Evolutionary conservation across 2,797 vertebrate species (phyloP).

Genomic region (Gadopsis bispinosus): DNA sequence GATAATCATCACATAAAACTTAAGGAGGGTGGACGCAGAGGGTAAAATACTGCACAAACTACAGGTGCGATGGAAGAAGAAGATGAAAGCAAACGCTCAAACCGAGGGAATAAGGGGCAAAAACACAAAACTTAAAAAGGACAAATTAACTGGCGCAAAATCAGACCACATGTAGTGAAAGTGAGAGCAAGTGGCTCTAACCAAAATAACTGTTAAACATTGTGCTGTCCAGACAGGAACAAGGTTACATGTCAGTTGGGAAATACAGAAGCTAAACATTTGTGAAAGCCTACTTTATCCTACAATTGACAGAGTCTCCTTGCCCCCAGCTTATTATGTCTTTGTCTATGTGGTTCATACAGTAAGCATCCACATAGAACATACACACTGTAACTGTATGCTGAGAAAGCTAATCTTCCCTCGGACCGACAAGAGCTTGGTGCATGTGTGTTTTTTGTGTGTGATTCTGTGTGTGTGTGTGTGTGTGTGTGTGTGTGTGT

Average conservation of each 20-base stretch:
- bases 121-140: not conserved
- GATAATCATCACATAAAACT: not conserved
- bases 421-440: constrained; percentile 2
- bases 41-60: not conserved
- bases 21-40: not conserved
- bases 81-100: not conserved
- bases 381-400: constrained; percentile 39
- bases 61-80: not conserved
- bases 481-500: not conserved
- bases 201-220: constrained; percentile 23
- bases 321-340: constrained; percentile 67
- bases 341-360: constrained; percentile 48
- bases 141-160: not conserved
- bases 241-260: constrained; percentile 34
- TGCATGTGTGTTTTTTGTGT: constrained; percentile 11
- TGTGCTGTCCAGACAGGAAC: constrained; percentile 17
- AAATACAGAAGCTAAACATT: constrained; percentile 41
- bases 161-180: not conserved
- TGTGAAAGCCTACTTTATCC: constrained; percentile 42
- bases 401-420: constrained; percentile 60
- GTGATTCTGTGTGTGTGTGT: constrained; percentile 41
- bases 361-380: constrained; percentile 11
- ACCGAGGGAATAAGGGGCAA: not conserved
- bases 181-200: not conserved
- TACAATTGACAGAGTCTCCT: constrained; percentile 53